Evolutionary conservation across 2,888 invertebrate species (phyloP).

Genomic region (Scotopteryx bipunctaria): DNA sequence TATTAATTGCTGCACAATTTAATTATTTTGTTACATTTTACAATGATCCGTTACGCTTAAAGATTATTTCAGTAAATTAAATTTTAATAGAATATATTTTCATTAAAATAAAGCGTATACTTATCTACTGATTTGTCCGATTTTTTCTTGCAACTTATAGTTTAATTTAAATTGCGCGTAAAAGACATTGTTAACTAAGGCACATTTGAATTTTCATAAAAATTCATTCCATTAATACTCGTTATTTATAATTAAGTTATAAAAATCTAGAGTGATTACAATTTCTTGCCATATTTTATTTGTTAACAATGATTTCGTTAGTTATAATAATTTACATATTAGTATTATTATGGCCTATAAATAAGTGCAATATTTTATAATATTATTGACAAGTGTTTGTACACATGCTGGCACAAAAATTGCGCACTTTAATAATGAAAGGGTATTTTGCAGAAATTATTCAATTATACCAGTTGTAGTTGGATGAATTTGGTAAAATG

Average conservation of each 20-base stretch:
- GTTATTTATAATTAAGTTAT: conserved; percentile 40
- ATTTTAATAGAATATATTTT: background rate
- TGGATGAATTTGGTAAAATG: background rate
- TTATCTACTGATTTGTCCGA: conserved; percentile 4
- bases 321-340: conserved; percentile 21
- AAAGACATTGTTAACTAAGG: conserved; percentile 21
- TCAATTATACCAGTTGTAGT: background rate
- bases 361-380: conserved; percentile 55
- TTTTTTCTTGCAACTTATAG: background rate
- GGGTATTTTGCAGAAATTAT: too few relatives aligned
- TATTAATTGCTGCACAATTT: background rate
- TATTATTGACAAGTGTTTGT: conserved; percentile 29
- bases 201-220: conserved; percentile 26
- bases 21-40: background rate
- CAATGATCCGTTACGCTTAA: background rate
- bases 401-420: conserved; percentile 48
- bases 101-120: background rate
- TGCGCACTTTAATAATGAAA: conserved; percentile 30
- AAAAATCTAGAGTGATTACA: conserved; percentile 33
- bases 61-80: background rate
- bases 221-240: conserved; percentile 60
- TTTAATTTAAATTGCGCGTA: background rate
- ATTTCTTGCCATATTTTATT: conserved; percentile 39
- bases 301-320: conserved; percentile 50
- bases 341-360: conserved; percentile 48